phyloP scores from a whole-genome alignment of 1,140 invertebrate genomes.

The Rhagoletis zephyria region DNA sequence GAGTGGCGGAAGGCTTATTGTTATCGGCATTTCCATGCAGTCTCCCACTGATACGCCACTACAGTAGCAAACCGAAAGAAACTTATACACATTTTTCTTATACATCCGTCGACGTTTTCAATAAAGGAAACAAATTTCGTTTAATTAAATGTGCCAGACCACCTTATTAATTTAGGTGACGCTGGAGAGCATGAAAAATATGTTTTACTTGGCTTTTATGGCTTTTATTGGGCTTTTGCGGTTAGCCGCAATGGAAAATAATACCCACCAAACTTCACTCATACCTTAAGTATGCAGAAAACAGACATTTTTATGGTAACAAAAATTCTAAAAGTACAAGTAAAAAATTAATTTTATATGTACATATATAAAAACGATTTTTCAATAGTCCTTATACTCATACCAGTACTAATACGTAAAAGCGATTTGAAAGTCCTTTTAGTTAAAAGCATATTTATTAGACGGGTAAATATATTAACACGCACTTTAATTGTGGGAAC shows the following conservation, averaged over 20 bases:
- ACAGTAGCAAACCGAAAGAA: not conserved
- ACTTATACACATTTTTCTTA: not conserved
- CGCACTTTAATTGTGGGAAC: no score
- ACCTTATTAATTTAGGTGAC: no score
- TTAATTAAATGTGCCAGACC: no score
- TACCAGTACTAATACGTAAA: no score
- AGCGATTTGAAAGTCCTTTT: not conserved
- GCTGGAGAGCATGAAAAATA: no score
- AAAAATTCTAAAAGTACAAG: no score
- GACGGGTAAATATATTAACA: not conserved
- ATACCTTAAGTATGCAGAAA: constrained; percentile 4
- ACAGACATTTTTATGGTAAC: not conserved
- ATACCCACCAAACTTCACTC: not conserved
- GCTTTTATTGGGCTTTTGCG: not conserved
- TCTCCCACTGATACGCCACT: not conserved
- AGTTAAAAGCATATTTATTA: not conserved
- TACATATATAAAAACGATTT: not conserved
- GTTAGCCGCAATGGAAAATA: not conserved
- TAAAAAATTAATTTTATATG: not conserved
- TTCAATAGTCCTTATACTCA: no score
- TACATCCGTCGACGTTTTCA: not conserved
- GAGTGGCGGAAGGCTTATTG: not conserved
- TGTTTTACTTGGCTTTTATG: no score
- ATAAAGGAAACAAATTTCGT: not conserved
- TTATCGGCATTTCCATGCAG: constrained; percentile 3